phyloP scores from a whole-genome alignment of 2,113 vertebrate species.

The Pelecanus crispus region DNA sequence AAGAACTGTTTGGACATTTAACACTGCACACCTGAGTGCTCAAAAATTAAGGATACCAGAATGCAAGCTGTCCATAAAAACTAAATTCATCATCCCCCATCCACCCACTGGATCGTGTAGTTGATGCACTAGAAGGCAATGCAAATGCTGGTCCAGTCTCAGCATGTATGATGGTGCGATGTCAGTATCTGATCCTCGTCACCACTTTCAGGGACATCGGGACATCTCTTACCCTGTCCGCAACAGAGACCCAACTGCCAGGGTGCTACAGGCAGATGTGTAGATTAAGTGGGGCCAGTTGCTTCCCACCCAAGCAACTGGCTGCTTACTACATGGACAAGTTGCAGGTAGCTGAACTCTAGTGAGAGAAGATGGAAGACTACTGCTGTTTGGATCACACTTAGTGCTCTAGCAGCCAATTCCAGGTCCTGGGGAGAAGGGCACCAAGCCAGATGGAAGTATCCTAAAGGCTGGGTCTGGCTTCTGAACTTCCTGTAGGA shows the following conservation, averaged over 20 bases:
- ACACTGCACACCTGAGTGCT: neutral
- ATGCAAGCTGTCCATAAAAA: neutral
- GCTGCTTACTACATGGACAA: neutral
- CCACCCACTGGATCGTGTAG: neutral
- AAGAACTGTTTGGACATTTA: neutral
- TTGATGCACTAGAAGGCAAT: neutral
- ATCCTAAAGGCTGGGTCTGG: neutral
- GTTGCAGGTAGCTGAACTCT: neutral
- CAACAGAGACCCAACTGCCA: neutral
- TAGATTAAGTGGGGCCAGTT: neutral
- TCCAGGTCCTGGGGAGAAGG: neutral
- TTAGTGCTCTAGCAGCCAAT: neutral
- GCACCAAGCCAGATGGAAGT: neutral
- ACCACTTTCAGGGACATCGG: neutral
- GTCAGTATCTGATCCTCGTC: neutral
- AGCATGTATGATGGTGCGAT: neutral
- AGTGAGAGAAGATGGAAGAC: neutral
- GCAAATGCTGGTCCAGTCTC: neutral
- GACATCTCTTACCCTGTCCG: neutral
- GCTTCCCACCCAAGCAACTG: neutral
- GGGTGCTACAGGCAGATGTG: neutral
- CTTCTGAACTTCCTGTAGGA: neutral
- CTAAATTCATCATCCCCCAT: neutral
- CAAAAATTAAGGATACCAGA: neutral
- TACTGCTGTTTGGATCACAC: neutral